These are phyloP conservation scores for Oryzias celebensis DNA, from an alignment of 2,113 vertebrate species.

Conservation along the genomic window DNA sequence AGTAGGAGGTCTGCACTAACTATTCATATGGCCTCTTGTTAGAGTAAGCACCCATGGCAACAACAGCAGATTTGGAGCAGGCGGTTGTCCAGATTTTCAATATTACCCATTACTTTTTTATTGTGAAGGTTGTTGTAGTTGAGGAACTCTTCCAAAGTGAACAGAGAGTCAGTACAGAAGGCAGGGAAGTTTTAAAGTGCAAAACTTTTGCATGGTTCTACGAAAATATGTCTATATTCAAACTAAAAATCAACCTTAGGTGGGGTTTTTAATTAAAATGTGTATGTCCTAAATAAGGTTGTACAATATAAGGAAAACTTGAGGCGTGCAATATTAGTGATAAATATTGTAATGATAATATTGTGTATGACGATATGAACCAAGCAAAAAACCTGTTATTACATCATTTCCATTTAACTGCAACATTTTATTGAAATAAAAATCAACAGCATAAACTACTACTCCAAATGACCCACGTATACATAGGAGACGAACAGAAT, in stretches of 20 bases:
- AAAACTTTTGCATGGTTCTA: neutral
- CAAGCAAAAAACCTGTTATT: too few species aligned
- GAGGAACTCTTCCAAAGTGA: neutral
- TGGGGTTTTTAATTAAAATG: too few species aligned
- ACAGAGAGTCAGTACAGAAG: neutral
- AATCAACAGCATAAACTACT: too few species aligned
- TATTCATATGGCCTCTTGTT: conserved; percentile 62
- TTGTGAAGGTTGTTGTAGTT: conserved; percentile 3
- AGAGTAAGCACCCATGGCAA: conserved; percentile 65
- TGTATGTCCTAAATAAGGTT: too few species aligned
- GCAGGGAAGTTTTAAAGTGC: neutral
- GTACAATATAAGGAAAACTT: too few species aligned
- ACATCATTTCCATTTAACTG: too few species aligned
- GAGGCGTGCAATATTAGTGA: too few species aligned
- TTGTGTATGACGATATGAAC: too few species aligned
- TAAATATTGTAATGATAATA: too few species aligned
- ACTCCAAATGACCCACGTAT: too few species aligned
- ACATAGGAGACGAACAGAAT: too few species aligned
- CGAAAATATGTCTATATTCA: conserved; percentile 1
- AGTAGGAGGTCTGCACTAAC: conserved; percentile 70
- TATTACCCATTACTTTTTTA: neutral
- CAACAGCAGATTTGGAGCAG: conserved; percentile 35
- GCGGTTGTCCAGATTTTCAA: conserved; percentile 33
- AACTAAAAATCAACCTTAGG: neutral
- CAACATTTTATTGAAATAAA: too few species aligned